Base-by-base conservation (phyloP, 1,140 invertebrate species). In the Lepidurus arcticus region DNA sequence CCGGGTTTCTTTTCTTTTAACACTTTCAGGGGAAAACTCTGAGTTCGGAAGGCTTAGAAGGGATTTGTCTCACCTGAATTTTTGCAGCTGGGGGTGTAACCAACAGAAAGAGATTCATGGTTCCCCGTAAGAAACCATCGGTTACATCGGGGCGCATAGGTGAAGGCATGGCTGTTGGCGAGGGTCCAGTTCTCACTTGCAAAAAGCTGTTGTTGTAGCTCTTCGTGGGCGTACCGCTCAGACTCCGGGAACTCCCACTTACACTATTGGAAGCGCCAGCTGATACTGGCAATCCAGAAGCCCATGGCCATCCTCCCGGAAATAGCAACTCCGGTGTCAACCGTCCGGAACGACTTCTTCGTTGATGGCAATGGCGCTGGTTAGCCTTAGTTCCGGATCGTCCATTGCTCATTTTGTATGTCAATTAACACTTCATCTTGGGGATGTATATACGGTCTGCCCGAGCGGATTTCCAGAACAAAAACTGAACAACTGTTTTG, bases 81-180 rank as follows among this genome's bases (percentile, higher is more conserved):
- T 88, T 87, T 78, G 88, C 88, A 81, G 88, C 88, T 21, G 89
- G 89, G 43, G 89, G 89, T 75, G 89, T 90, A 11, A 90, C 89
- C 73, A 90, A 88, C 77, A 90, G 84, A 82, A 90, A 90, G 77
- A 90, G 90, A 81, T 89, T 86, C 89, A 90, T 90, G 76, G 90
- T 89, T 11, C 89, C 89, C 79, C 88, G 88, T 24, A 90, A 84
- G 81, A 89, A 88, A 80, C 88, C 88, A 83, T 88, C 87, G 24
- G 87, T 76, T 42, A 78, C 81, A 34, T 75, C 76, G 13, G 65
- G 77, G 79, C 83, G 79, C 45, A 80, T 79, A 21, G 80, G 76
- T 53, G 44, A 47, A 42, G 74, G n/a, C 76, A 78, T 73, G 24
- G 75, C 45, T 42, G 53, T 45, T 44, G 80, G 26, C 75, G 75